Evolutionary conservation across 2,113 vertebrate species (phyloP), one percentile per base, ranked within the genome.

Genomic region (Alosa alosa): DNA sequence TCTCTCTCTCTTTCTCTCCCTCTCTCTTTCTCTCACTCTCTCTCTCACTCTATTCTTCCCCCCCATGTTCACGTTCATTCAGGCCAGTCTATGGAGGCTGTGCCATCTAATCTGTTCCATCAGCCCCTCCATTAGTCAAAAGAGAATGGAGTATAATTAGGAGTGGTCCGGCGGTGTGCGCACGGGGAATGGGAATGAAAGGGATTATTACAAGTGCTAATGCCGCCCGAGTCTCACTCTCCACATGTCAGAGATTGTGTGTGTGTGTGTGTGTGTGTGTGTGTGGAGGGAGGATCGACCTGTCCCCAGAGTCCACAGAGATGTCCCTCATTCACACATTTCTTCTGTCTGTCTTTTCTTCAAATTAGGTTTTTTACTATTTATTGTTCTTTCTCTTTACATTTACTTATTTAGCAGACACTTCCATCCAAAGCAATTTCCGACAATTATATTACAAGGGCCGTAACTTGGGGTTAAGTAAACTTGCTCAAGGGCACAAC

Each of bases 81-180:
- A 93, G 93, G 92, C 90, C 90, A 36, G 25, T 72, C 64, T 72
- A 72, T 72, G 64, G 64, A 36, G 81, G 78, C 0, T 82, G 90
- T 87, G 86, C 93, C 91, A 90, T 93, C 91, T 92, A 94, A 95
- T 95, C 94, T 85, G 89, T 94, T 93, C 93, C 91, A 94, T 94
- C 94, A 93, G 93, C 90, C 84, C 88, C 92, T 94, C 93, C 94
- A 94, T 94, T 94, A 95, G 92, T 90, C 88, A 88, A 94, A 93
- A 92, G 93, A 94, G 93, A 93, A 93, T 93, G 92, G 92, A 90
- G 89, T 91, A 92, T 94, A 94, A 95, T 95, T 94, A 94, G 92
- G 90, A 90, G 89, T 89, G 91, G 90, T 5, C 90, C 84, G 44
- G 90, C 93, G 89, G 89, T 90, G 93, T 92, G 82, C 31, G 64